Evolutionary conservation across 2,888 invertebrate genomes (phyloP), one percentile per base, ranked within the genome.

Genomic region (Blastobasis lacticolella): DNA sequence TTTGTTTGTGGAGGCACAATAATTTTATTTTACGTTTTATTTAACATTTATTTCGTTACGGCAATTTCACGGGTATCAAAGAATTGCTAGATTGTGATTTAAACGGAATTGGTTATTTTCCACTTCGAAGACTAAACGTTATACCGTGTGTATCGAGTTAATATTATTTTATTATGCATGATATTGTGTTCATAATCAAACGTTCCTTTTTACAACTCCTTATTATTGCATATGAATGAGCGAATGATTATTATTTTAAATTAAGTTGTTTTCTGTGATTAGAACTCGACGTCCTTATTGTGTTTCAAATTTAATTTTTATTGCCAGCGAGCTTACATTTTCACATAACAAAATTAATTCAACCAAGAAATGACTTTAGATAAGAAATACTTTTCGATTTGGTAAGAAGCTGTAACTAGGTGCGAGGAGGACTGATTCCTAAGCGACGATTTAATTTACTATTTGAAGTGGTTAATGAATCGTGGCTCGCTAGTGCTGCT

Each of bases 11-110:
- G 84, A 86, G 82, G 85, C 84, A 81, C 81, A 83, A 86, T 85
- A 82, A 86, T 87, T 88, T 88, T 88, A 85, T 87, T 88, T 86
- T 85, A 83, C 87, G 86, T 88, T 88, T 88, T 88, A 88, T 87
- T 87, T 84, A 88, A 87, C 87, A 87, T 88, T 88, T 88, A 88
- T 87, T 83, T 81, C 87, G 87, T 86, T 87, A 85, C 86, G 87
- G 81, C 85, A 85, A 88, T 88, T 88, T 88, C 87, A 88, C 80
- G 87, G 87, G 81, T 85, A 87, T 88, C 87, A 86, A 83, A 83
- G 86, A 78, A 82, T 82, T 76, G 82, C 83, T 85, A 83, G 85
- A 81, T 86, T 85, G 85, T 82, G 87, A 86, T 87, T 88, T 84
- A 82, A 85, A 80, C 75, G 78, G 72, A 83, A 87, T 87, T 86